phyloP scores from a whole-genome alignment of 2,797 vertebrate genomes.

The Petrocephalus schoutedeni region DNA sequence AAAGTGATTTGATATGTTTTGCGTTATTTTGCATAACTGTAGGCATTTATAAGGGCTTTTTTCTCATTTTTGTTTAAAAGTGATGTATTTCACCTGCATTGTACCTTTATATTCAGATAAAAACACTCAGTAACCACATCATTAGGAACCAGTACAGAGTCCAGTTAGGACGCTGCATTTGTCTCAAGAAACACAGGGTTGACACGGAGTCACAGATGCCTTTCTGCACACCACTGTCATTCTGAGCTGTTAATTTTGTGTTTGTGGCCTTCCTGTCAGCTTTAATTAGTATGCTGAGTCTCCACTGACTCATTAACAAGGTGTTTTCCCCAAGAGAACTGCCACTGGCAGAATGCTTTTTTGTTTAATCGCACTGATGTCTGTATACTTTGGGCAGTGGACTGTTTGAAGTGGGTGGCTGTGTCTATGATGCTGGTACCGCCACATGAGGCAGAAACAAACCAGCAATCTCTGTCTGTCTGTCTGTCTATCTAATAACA shows the following conservation, averaged over 20 bases:
- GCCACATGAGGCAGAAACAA: background rate
- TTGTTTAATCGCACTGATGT: background rate
- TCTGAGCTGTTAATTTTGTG: background rate
- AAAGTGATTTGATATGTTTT: background rate
- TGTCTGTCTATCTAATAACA: background rate
- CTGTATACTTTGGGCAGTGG: background rate
- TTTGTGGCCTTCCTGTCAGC: background rate
- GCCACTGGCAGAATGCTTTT: background rate
- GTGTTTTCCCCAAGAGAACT: background rate
- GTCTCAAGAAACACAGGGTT: background rate
- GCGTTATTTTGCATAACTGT: too few relatives aligned
- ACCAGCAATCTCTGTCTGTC: background rate
- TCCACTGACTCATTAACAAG: background rate
- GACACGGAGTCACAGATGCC: background rate
- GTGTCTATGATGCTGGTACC: background rate
- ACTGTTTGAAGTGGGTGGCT: background rate
- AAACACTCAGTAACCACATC: background rate
- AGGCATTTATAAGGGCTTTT: too few relatives aligned
- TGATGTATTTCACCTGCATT: background rate
- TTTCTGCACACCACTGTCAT: background rate
- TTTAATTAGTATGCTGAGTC: background rate
- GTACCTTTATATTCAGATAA: background rate
- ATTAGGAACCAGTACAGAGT: background rate
- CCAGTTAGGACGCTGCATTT: background rate
- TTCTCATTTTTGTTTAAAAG: background rate